Evolutionary conservation across 2,797 vertebrate species (phyloP).

Genomic region (Rhabdophis nuchalis): DNA sequence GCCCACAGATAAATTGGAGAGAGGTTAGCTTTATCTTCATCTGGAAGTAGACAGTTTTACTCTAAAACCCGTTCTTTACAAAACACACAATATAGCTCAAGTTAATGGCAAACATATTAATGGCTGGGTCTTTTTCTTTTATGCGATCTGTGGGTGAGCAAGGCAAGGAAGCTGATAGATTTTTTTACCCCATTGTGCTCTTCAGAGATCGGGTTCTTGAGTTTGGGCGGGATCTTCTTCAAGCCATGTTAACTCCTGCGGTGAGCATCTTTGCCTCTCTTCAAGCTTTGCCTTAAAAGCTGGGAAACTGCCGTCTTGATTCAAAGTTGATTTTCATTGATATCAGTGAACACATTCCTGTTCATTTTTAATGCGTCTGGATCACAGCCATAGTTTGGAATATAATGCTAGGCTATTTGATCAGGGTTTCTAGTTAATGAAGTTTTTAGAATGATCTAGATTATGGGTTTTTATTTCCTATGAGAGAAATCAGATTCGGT

Average conservation of each 20-base stretch:
- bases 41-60: background rate
- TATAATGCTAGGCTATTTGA: background rate
- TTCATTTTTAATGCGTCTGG: slow-evolving; percentile 5
- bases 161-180: slow-evolving; percentile 56
- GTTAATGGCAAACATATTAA: slow-evolving; percentile 30
- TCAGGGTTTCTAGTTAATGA: background rate
- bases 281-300: slow-evolving; percentile 30
- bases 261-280: slow-evolving; percentile 18
- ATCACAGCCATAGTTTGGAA: slow-evolving; percentile 9
- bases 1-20: background rate
- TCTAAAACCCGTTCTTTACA: background rate
- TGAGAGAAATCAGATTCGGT: background rate
- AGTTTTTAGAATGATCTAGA: background rate
- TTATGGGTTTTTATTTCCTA: background rate
- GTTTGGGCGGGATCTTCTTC: slow-evolving; percentile 28
- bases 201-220: slow-evolving; percentile 16
- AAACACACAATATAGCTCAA: slow-evolving; percentile 23
- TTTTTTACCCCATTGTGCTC: background rate
- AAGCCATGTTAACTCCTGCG: slow-evolving; percentile 15
- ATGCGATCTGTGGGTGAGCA: slow-evolving; percentile 15
- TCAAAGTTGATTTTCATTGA: background rate
- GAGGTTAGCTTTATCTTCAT: background rate
- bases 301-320: slow-evolving; percentile 23
- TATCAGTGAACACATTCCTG: background rate
- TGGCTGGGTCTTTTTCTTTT: slow-evolving; percentile 16